Percentiles rank a stretch among this genome's conserved stretches.
These are phyloP conservation scores for Mola mola DNA, from an alignment of 2,113 vertebrate species.

Conservation along the genomic window DNA sequence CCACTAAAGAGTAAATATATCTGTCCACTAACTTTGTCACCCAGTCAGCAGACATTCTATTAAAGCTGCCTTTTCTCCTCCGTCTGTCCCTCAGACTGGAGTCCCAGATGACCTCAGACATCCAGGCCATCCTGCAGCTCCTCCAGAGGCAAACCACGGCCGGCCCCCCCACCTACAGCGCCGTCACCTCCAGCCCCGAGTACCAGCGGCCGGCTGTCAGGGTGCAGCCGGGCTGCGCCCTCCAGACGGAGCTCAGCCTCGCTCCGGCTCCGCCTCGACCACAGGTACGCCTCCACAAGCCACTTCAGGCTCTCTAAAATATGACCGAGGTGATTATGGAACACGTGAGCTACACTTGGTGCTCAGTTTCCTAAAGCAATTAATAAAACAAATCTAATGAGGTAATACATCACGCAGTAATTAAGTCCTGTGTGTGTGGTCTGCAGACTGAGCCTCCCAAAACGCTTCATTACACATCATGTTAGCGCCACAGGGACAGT, in stretches of 20 bases:
- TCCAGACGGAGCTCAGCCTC: constrained; percentile 84
- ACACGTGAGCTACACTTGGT: no score
- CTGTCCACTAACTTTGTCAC: no score
- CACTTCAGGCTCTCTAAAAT: no score
- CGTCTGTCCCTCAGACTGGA: constrained; percentile 85
- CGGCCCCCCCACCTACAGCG: constrained; percentile 93
- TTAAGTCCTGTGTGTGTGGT: no score
- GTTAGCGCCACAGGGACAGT: no score
- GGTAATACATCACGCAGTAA: no score
- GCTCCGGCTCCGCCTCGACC: constrained; percentile 61
- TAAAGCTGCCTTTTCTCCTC: background rate
- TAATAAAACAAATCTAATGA: no score
- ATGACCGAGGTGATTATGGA: no score
- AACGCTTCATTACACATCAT: no score
- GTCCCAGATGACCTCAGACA: constrained; percentile 95
- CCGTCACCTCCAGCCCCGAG: constrained; percentile 87
- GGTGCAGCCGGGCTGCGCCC: constrained; percentile 79
- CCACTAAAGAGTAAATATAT: no score
- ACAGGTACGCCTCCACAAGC: constrained; percentile 46
- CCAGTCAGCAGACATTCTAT: background rate
- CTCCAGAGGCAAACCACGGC: constrained; percentile 88
- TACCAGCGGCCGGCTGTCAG: constrained; percentile 82
- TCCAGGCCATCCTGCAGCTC: constrained; percentile 95
- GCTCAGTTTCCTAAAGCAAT: no score
- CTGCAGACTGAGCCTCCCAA: no score